Evolutionary conservation across 2,888 invertebrate genomes (phyloP), one percentile per base, ranked within the genome.

Genomic region (Adela reaumurella): DNA sequence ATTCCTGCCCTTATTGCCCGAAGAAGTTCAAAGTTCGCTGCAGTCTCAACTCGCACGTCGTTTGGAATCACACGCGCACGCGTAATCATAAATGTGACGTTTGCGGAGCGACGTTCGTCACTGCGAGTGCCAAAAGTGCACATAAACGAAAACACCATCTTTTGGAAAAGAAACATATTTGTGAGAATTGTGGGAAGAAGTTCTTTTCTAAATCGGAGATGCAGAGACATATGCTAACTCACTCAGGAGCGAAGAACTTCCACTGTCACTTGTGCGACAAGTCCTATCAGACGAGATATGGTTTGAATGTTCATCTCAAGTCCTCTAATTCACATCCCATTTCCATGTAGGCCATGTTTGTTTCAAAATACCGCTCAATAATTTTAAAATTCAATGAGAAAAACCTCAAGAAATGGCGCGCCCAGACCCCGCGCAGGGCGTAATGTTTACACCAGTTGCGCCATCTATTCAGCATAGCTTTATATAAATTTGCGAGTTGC

Each of bases 1-100:
- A 77, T 54, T 67, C 70, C 50, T 80, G 80, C 55, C 73, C 74
- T 55, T 74, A 65, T 50, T 80, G 80, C 50, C 77, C 74, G 16
- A 79, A 79, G 53, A 74, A 68, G 45, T 80, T 80, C 49, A 80
- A 80, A 65, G 77, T 78, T 0, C 73, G 72, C 0, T 74, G 76
- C 1, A 70, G 76, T 6, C 59, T 80, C 1, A 67, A 77, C 55
- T 78, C 78, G 0, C 80, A 80, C 50, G 55, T 79, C 1, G 54
- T 74, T 2, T 80, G 78, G 77, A 77, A 74, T 51, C 80, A 80
- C 51, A 78, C 77, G 54, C 58, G 74, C 44, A 74, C 74, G 1
- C 65, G 74, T 54, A 72, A 76, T 45, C 69, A 79, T 49, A 74
- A 74, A 55, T 80, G 80, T 58, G 73, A 78, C 57, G 67, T 72